Evolutionary conservation across 1,140 invertebrate species (phyloP).

Genomic region (Hyphantria cunea): DNA sequence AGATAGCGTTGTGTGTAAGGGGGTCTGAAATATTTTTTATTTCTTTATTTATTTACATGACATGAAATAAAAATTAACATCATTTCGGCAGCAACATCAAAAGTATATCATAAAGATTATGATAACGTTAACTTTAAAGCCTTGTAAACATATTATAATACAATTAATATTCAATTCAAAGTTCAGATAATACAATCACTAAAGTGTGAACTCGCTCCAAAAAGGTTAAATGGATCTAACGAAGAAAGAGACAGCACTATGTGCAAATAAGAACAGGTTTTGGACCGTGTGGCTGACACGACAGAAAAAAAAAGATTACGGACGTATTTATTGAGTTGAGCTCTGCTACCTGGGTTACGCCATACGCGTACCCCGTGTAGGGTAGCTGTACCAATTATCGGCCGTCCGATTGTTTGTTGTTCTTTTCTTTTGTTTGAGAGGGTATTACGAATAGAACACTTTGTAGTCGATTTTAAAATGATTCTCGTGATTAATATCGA

Average conservation of each 20-base stretch:
- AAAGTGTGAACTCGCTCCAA: conserved; percentile 26
- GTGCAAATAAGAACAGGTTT: conserved; percentile 49
- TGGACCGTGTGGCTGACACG: conserved; percentile 47
- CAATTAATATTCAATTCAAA: too few species aligned
- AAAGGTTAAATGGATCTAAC: conserved; percentile 28
- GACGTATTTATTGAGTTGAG: conserved; percentile 58
- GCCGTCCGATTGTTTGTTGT: neutral
- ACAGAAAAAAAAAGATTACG: conserved; percentile 39
- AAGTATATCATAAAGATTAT: too few species aligned
- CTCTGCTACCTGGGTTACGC: conserved; percentile 72
- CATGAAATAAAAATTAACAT: too few species aligned
- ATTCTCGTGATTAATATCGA: too few species aligned
- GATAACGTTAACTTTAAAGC: too few species aligned
- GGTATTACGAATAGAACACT: neutral
- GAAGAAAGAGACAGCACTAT: conserved; percentile 37
- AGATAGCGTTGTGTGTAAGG: too few species aligned
- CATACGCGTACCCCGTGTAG: conserved; percentile 48
- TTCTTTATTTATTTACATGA: too few species aligned
- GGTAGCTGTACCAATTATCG: conserved; percentile 21
- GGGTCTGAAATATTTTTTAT: too few species aligned
- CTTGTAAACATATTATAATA: too few species aligned
- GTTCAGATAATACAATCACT: neutral
- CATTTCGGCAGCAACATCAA: too few species aligned
- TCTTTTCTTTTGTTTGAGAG: neutral
- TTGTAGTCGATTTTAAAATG: neutral